Conservation (phyloP, 2,888 invertebrate species). For the Ditula angustiorana region DNA sequence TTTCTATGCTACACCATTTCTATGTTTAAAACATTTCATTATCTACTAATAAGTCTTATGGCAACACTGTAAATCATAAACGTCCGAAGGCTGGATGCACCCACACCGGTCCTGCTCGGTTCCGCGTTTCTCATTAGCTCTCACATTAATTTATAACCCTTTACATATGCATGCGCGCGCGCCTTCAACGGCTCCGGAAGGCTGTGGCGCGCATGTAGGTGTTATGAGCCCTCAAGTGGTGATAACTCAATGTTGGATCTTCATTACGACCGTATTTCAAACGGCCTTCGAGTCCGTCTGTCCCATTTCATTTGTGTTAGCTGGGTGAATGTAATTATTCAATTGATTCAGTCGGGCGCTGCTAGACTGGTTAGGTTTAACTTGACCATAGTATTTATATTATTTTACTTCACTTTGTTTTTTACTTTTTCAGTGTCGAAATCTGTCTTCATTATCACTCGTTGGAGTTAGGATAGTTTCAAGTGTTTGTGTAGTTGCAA, state of each 20-base stretch:
- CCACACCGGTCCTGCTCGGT: conserved; percentile 44
- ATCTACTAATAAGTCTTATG: neutral
- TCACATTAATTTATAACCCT: conserved; percentile 64
- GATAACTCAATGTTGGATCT: conserved; percentile 18
- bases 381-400: too few species aligned
- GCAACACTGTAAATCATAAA: conserved; percentile 41
- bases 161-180: conserved; percentile 62
- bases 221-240: conserved; percentile 12
- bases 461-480: too few species aligned
- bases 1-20: too few species aligned
- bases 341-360: neutral
- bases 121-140: conserved; percentile 71
- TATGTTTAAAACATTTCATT: too few species aligned
- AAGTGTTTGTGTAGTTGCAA: too few species aligned
- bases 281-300: conserved; percentile 4
- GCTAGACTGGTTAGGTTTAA: too few species aligned
- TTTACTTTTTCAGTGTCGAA: too few species aligned
- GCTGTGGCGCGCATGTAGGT: conserved; percentile 21
- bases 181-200: conserved; percentile 43
- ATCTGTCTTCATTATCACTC: too few species aligned
- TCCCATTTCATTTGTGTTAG: conserved; percentile 27
- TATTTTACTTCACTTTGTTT: too few species aligned
- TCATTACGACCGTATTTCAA: conserved; percentile 22
- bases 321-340: neutral
- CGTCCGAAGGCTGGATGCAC: conserved; percentile 41